phyloP scores from a whole-genome alignment of 2,113 vertebrate species.

The Lampris megalopsis region DNA sequence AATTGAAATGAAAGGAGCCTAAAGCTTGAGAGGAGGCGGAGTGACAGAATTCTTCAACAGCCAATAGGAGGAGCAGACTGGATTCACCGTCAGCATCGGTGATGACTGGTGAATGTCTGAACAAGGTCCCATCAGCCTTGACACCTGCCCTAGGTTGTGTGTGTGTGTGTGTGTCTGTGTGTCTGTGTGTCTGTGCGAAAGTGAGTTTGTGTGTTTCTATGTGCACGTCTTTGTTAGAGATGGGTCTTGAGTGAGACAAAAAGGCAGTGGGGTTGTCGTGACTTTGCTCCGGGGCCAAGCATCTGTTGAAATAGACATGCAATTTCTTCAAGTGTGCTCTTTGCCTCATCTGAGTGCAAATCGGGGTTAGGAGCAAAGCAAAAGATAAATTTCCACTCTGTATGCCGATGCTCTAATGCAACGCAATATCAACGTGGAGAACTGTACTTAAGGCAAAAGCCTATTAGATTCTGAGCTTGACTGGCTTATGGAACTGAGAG shows the following conservation, averaged over 20 bases:
- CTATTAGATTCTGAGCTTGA: background rate
- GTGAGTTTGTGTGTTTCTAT: background rate
- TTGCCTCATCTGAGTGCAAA: slow-evolving; percentile 35
- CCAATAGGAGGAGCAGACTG: slow-evolving; percentile 34
- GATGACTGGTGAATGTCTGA: slow-evolving; percentile 34
- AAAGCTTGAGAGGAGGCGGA: slow-evolving; percentile 53
- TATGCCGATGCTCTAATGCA: slow-evolving; percentile 52
- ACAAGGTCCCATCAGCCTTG: background rate
- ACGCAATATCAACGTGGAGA: slow-evolving; percentile 13
- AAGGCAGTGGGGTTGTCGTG: slow-evolving; percentile 14
- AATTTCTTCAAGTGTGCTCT: slow-evolving; percentile 17
- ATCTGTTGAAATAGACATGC: slow-evolving; percentile 17
- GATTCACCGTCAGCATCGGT: slow-evolving; percentile 29
- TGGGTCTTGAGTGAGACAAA: background rate
- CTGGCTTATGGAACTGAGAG: slow-evolving; percentile 6
- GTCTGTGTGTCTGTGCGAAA: background rate
- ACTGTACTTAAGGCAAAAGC: slow-evolving; percentile 31
- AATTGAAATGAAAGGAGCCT: slow-evolving; percentile 74
- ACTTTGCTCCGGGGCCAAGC: slow-evolving; percentile 51
- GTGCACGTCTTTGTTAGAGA: background rate
- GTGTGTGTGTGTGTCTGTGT: background rate
- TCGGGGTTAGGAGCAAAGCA: slow-evolving; percentile 15
- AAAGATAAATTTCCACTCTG: slow-evolving; percentile 46
- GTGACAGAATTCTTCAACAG: slow-evolving; percentile 50
- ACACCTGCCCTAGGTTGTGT: slow-evolving; percentile 4